Base-by-base conservation (phyloP, 2,113 vertebrate species). In the Regulus satrapa region DNA sequence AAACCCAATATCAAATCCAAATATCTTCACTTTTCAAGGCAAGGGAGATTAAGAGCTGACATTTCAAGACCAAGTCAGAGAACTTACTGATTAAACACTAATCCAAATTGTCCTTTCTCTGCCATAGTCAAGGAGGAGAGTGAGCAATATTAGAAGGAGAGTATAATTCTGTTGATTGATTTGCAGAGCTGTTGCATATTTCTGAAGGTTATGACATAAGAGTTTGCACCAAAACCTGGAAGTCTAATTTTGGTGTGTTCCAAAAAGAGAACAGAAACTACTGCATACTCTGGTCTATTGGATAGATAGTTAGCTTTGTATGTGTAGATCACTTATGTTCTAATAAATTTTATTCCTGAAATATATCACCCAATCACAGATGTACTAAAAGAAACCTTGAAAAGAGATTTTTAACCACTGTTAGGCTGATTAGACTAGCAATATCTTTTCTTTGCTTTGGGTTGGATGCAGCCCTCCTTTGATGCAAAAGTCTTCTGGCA, bases 31-130 rank as follows among this genome's bases (percentile, higher is more conserved):
- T 94, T 92, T 88, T 94, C 81, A 96, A 87, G 84, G 84, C 40
- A 90, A 63, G 55, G 41, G 36, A 96, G 94, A 95, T 94, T 85
- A 95, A 88, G 55, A 94, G 34, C 18, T 94, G 97, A 92, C 85
- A 88, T 90, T 95, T 95, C 92, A 96, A 96, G 88, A 94, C 86
- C 93, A 91, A 92, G 77, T 51, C 68, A 55, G 80, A 94, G 83
- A 89, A 90, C 26, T 36, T 88, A 61, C 75, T 95, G 87, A 96
- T 95, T 95, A 96, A 96, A 90, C 38, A 74, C 72, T 93, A 90
- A 94, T 91, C 73, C 56, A 75, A 84, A 82, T 49, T 74, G 79
- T 80, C 67, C 88, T 75, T 92, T 89, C 72, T 88, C 45, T 86
- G 48, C 21, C 68, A 54, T 34, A 7, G 0, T n/a, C 58, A 78